These are phyloP conservation scores for Plectrocnemia conspersa DNA, from an alignment of 1,140 invertebrate genomes.

Conservation along the genomic window DNA sequence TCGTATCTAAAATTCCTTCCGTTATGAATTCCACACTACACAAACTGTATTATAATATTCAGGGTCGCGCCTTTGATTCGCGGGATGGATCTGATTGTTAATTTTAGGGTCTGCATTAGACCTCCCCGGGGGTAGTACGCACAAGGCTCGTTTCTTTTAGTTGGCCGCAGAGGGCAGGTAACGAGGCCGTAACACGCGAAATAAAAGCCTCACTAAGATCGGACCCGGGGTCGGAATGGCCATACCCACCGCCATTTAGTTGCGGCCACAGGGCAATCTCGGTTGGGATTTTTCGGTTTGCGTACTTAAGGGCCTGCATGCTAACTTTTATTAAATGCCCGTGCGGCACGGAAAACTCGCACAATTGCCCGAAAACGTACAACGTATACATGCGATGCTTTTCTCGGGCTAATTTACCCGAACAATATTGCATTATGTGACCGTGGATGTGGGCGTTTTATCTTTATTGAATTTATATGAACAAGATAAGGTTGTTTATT, in stretches of 20 bases:
- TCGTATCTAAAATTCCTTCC: too few relatives aligned
- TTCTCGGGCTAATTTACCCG: too few relatives aligned
- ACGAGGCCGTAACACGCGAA: conserved; percentile 33
- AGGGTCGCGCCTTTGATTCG: conserved; percentile 17
- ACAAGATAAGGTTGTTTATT: too few relatives aligned
- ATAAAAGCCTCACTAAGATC: conserved; percentile 27
- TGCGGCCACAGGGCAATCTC: conserved; percentile 19
- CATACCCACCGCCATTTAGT: conserved; percentile 11
- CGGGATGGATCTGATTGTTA: not conserved
- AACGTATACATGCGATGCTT: too few relatives aligned
- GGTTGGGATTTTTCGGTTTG: conserved; percentile 28
- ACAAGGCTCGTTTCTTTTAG: conserved; percentile 26
- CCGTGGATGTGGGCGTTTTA: too few relatives aligned
- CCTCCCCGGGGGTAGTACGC: too few relatives aligned
- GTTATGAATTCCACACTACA: too few relatives aligned
- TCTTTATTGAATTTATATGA: too few relatives aligned
- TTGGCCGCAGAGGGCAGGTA: conserved; percentile 25
- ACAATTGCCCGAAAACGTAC: too few relatives aligned
- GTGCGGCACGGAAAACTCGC: conserved; percentile 14
- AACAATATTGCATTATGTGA: too few relatives aligned
- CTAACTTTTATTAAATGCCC: conserved; percentile 32
- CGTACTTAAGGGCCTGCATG: conserved; percentile 30
- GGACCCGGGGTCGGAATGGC: conserved; percentile 15
- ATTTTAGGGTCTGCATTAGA: not conserved
- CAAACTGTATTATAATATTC: too few relatives aligned